Evolutionary conservation across 2,797 vertebrate genomes (phyloP).

Genomic region (Tolypeutes matacus): DNA sequence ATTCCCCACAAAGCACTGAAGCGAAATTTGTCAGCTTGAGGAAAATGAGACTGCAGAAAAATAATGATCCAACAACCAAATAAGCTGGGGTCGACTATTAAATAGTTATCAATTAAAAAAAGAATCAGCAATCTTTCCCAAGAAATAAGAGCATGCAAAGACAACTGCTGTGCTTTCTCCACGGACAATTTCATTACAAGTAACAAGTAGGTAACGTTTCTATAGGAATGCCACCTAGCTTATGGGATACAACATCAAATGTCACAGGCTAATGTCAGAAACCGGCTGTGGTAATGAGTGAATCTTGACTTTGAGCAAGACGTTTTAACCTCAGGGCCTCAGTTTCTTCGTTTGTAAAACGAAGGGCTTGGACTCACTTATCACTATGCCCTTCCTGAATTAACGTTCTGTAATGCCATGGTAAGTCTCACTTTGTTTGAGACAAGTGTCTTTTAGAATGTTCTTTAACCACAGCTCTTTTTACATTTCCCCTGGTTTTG

Average conservation of each 20-base stretch:
- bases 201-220: neutral
- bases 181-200: neutral
- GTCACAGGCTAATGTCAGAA: neutral
- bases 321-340: neutral
- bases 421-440: neutral
- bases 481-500: conserved; percentile 6
- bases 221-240: neutral
- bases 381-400: neutral
- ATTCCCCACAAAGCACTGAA: neutral
- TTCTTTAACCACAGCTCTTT: conserved; percentile 18
- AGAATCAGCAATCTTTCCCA: neutral
- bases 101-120: neutral
- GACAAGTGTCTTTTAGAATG: neutral
- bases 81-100: neutral
- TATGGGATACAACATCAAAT: neutral
- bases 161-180: neutral
- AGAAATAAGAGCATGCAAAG: neutral
- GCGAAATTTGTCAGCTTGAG: neutral
- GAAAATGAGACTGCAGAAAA: neutral
- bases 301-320: neutral
- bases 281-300: fast-evolving
- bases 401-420: neutral
- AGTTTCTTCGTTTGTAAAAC: neutral
- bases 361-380: neutral
- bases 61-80: neutral